Base-by-base conservation (phyloP, 2,888 invertebrate species). In the Ornithoptera alexandrae region DNA sequence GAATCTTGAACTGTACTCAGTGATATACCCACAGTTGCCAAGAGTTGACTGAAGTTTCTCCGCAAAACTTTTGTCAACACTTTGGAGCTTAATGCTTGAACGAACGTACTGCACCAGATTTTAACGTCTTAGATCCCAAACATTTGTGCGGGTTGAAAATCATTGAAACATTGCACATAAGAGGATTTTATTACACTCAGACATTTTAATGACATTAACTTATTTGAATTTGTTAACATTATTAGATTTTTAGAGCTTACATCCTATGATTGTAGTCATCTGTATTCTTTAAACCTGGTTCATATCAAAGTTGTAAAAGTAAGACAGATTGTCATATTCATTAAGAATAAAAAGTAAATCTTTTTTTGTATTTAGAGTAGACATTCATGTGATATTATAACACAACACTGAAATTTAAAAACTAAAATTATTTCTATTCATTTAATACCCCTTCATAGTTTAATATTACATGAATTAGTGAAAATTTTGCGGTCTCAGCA, bases 61-160 rank as follows among this genome's bases (percentile, higher is more conserved):
- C 65, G 59, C 59, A 59, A 60, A 65, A 65, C 65, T 65, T 65
- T 59, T 59, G 46, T 59, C 62, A 20, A 62, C 59, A 65, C 65
- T 65, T 59, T 46, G 58, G 42, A 59, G 65, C 30, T 65, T 65
- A 65, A 65, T 65, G 59, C 65, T 59, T 59, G 57, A 50, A 57
- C 58, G 59, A 59, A 46, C 46, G 65, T 60, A 65, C 24, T 65
- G 65, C 59, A 65, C 39, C 65, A 59, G 42, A 65, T 65, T 57
- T 46, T 59, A 58, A 46, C 65, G 46, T 46, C 18, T 65, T 30
- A 50, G 65, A 65, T 50, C 59, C 50, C 17, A 22, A 58, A 57
- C 12, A 65, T 59, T 18, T 18, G n/a, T 59, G 50, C 46, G 65
- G 50, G 57, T 65, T 46, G n/a, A 65, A 42, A 59, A 50, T 53